Conservation (phyloP, 2,113 vertebrate species). For the Tragelaphus buxtoni region DNA sequence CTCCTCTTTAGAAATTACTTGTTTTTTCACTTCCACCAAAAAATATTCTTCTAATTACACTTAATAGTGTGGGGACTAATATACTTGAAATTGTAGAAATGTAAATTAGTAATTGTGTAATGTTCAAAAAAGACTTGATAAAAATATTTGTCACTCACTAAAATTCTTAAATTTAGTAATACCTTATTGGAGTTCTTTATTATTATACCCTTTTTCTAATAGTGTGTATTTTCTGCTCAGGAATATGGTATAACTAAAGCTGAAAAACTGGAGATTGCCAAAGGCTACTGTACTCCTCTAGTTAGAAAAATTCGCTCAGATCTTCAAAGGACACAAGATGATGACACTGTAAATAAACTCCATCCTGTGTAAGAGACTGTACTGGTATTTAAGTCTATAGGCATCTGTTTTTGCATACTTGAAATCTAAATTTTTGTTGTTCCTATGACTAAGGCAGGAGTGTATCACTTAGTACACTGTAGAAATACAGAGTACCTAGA, state of each 20-base stretch:
- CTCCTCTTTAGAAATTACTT: not conserved
- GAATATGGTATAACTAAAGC: constrained; percentile 92
- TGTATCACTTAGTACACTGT: not conserved
- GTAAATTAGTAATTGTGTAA: not conserved
- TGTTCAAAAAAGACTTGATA: not conserved
- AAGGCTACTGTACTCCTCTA: constrained; percentile 92
- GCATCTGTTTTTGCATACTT: not conserved
- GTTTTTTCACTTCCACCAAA: not conserved
- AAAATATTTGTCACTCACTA: not conserved
- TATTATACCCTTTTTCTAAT: constrained; percentile 34
- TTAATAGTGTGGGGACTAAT: not conserved
- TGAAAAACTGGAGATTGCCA: constrained; percentile 92
- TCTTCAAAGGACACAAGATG: constrained; percentile 93
- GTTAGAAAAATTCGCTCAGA: constrained; percentile 93
- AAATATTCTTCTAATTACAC: not conserved
- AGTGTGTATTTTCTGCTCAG: constrained; percentile 73
- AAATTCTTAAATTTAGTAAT: constrained; percentile 23
- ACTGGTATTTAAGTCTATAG: not conserved
- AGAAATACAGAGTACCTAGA: not conserved
- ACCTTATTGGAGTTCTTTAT: not conserved
- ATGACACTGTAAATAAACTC: constrained; percentile 93
- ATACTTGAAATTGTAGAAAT: not conserved
- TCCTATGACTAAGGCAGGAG: not conserved
- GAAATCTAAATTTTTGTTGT: not conserved
- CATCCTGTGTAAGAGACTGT: constrained; percentile 87